phyloP scores from a whole-genome alignment of 37 sponge, comb jelly and placozoan species.

The Halichondria panicea region DNA sequence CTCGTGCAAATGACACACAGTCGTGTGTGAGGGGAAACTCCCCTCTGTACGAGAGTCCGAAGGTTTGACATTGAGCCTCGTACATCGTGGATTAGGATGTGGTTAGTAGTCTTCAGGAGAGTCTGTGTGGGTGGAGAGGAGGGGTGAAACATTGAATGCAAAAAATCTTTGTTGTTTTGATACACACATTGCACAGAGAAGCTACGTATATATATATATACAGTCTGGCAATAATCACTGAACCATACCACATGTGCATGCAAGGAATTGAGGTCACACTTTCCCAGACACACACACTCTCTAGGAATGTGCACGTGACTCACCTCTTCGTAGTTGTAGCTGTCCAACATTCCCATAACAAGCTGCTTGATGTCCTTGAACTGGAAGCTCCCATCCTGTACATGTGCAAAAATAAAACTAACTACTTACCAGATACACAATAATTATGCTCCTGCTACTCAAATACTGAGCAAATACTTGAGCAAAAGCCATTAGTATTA shows the following conservation, averaged over 20 bases:
- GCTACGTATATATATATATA: not conserved
- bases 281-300: not conserved
- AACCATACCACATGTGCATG: not conserved
- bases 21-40: slow-evolving; percentile 31
- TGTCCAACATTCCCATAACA: slow-evolving; percentile 84
- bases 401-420: not conserved
- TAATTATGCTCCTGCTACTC: not conserved
- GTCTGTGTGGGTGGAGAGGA: slow-evolving; percentile 20
- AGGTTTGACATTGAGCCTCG: slow-evolving; percentile 39
- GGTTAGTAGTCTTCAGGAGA: slow-evolving; percentile 70
- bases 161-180: not conserved
- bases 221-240: not conserved
- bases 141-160: not conserved
- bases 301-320: not conserved
- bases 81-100: slow-evolving; percentile 67
- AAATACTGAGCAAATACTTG: not conserved
- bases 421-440: not conserved
- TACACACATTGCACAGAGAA: not conserved
- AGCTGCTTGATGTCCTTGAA: slow-evolving; percentile 79
- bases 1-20: slow-evolving; percentile 53
- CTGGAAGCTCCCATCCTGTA: slow-evolving; percentile 49
- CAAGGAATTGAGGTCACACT: not conserved
- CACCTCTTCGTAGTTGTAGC: slow-evolving; percentile 87
- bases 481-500: not conserved
- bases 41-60: slow-evolving; percentile 28